Evolutionary conservation across 2,113 vertebrate species (phyloP).

Genomic region (Phaethornis superciliosus): DNA sequence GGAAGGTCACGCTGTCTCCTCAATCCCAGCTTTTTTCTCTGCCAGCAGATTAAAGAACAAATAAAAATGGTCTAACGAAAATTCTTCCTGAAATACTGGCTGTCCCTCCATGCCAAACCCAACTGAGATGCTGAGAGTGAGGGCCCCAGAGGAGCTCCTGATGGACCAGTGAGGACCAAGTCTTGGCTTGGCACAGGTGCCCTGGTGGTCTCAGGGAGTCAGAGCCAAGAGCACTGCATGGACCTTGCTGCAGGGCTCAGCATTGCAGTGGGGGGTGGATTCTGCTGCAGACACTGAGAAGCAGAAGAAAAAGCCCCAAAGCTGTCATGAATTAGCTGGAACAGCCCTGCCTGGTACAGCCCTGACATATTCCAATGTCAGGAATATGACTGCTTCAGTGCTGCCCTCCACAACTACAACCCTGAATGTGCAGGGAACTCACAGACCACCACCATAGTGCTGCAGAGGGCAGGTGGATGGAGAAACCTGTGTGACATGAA

Average conservation of each 20-base stretch:
- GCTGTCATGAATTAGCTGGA: neutral
- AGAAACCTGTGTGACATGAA: neutral
- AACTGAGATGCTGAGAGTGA: neutral
- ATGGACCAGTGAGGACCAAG: neutral
- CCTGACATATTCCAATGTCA: too few relatives aligned
- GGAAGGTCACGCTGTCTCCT: neutral
- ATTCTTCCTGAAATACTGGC: neutral
- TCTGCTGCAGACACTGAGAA: neutral
- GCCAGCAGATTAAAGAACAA: neutral
- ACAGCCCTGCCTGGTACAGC: accelerated
- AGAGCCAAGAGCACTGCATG: neutral
- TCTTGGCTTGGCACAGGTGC: accelerated
- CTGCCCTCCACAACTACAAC: accelerated
- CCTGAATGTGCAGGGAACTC: accelerated
- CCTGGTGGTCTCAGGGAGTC: neutral
- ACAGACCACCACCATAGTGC: too few relatives aligned
- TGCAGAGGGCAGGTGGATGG: accelerated
- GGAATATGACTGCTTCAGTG: neutral
- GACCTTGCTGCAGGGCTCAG: neutral
- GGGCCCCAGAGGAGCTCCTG: neutral
- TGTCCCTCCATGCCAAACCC: neutral
- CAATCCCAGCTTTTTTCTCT: neutral
- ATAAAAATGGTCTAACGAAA: neutral
- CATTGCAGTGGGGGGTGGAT: neutral
- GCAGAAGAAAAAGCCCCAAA: neutral